Base-by-base conservation (phyloP, 2,113 vertebrate genomes). In the Bombycilla garrulus region DNA sequence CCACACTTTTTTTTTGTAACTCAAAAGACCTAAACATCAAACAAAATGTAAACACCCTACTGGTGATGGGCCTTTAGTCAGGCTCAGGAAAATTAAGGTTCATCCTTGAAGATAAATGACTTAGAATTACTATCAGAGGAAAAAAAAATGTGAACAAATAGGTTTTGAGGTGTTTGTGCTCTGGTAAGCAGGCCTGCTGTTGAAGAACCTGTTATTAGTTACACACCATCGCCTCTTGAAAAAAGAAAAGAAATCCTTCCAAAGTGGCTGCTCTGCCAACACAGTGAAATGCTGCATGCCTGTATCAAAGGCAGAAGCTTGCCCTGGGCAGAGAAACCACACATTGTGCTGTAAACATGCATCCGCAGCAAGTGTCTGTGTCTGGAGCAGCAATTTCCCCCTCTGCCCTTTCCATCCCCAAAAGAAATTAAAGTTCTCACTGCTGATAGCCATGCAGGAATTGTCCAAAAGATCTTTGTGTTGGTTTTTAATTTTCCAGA, bases 251-350 rank as follows among this genome's bases (percentile, higher is more conserved):
- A 81, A 45, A 71, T 71, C 40, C 35, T 85, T 82, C 72, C 84
- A 31, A 81, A 77, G 50, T 2, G 3, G 7, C 42, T 84, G 28
- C 28, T 70, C n/a, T 72, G 36, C 31, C 1, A 0, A 53, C 40
- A n/a, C 1, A 1, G 35, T 50, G 35, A 91, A 62, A 70, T 72
- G 19, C 15, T 1, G 0, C 0, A 0, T 40, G 25, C 53, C 35
- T 3, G 0, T 35, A 16, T 40, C 0, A 0, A 90, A 62, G 36
- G 26, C 38, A 81, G 42, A 73, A 64, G 35, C 10, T 13, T 38
- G 11, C 14, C 24, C 31, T 48, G 53, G 22, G 31, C 48, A 76
- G 44, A 76, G 61, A 80, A 86, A 71, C 6, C 8, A 17, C 22
- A 24, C 10, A 33, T 64, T 74, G 60, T 77, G 48, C 38, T 88